phyloP scores from a whole-genome alignment of 2,888 invertebrate genomes.

The Drosophila vallismaia region DNA sequence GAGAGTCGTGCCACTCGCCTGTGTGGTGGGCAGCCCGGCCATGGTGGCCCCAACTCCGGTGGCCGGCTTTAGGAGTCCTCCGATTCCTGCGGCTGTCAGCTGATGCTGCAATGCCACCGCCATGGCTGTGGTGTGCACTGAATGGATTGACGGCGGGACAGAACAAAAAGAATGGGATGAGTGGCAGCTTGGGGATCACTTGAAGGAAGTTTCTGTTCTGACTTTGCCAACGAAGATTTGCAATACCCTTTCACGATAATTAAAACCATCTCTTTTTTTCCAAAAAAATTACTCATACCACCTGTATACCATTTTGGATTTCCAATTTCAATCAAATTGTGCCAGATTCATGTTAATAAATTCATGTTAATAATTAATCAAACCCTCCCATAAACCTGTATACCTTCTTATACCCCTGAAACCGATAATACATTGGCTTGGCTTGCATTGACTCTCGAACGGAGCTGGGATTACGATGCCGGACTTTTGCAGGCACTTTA shows the following conservation, averaged over 20 bases:
- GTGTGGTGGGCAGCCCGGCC: slow-evolving; percentile 75
- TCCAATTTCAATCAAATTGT: too few species aligned
- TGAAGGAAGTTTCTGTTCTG: background rate
- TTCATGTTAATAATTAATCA: too few species aligned
- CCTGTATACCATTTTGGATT: background rate
- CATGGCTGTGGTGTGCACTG: slow-evolving; percentile 82
- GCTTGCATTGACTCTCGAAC: slow-evolving; percentile 4
- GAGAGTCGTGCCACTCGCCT: slow-evolving; percentile 63
- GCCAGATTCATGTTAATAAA: too few species aligned
- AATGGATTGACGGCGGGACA: slow-evolving; percentile 21
- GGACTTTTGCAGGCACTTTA: slow-evolving; percentile 6
- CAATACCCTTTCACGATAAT: background rate
- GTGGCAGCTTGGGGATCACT: slow-evolving; percentile 34
- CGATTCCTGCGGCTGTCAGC: slow-evolving; percentile 81
- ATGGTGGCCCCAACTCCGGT: slow-evolving; percentile 80
- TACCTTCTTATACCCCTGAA: background rate
- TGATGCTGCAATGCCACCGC: slow-evolving; percentile 83
- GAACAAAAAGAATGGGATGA: slow-evolving; percentile 7
- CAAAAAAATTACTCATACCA: background rate
- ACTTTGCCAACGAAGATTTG: background rate
- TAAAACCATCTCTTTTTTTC: background rate
- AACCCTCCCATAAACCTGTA: too few species aligned
- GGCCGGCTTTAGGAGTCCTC: slow-evolving; percentile 81
- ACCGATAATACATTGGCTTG: slow-evolving; percentile 1
- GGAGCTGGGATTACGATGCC: slow-evolving; percentile 29